Percentiles rank a stretch among this genome's conserved stretches.
phyloP scores from a whole-genome alignment of 2,888 invertebrate species.

The Agrilus cyanescens region DNA sequence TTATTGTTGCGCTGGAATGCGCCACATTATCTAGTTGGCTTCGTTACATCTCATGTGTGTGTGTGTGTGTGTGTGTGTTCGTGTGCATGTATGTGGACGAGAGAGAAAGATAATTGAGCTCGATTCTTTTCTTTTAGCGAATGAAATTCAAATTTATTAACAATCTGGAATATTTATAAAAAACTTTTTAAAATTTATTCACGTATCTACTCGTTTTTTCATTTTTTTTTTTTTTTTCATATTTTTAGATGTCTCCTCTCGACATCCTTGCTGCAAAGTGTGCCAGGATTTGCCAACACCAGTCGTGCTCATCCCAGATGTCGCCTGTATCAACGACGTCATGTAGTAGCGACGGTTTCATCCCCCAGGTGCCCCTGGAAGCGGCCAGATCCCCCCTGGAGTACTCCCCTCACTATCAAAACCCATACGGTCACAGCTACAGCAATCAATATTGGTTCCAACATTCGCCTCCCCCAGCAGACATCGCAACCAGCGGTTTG shows the following conservation, averaged over 20 bases:
- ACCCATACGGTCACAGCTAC: conserved; percentile 20
- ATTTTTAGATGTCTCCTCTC: conserved; percentile 31
- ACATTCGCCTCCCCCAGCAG: conserved; percentile 32
- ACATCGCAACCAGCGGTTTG: conserved; percentile 30
- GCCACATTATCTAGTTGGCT: too few species aligned
- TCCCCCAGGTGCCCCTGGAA: conserved; percentile 28
- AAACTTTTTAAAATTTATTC: too few species aligned
- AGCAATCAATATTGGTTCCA: conserved; percentile 32
- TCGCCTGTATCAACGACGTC: conserved; percentile 31
- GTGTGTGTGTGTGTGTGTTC: too few species aligned
- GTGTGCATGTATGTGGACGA: too few species aligned
- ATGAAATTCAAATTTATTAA: too few species aligned
- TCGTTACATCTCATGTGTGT: too few species aligned
- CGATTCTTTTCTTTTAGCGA: too few species aligned
- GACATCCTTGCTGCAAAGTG: conserved; percentile 31
- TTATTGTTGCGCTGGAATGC: conserved; percentile 22
- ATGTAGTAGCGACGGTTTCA: conserved; percentile 30
- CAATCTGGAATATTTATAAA: too few species aligned
- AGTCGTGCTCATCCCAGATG: conserved; percentile 25
- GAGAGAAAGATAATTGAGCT: too few species aligned
- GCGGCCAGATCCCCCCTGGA: conserved; percentile 27
- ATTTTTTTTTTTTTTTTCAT: too few species aligned
- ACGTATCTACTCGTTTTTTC: too few species aligned
- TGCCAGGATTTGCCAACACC: conserved; percentile 28
- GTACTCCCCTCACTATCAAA: conserved; percentile 31